A percentile compares a stretch with the other conserved stretches of the same genome.
phyloP scores from a whole-genome alignment of 2,888 invertebrate species.

The Parthenolecanium corni region DNA sequence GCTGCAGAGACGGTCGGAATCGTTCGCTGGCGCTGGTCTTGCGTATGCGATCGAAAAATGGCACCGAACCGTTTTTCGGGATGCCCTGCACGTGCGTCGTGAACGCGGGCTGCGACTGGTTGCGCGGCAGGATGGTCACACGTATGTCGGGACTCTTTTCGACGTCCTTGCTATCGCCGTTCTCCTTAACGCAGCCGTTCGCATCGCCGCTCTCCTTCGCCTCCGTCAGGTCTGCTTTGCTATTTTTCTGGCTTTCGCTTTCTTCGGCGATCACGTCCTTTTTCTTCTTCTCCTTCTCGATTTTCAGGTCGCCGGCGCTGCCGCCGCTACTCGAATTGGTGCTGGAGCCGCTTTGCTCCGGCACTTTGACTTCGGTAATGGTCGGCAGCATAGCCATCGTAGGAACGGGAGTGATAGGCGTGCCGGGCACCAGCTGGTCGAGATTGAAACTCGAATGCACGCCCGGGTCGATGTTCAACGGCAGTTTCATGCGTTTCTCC shows the following conservation, averaged over 20 bases:
- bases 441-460: slow-evolving; percentile 85
- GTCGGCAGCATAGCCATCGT: slow-evolving; percentile 78
- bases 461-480: slow-evolving; percentile 83
- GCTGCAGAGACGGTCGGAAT: slow-evolving; percentile 70
- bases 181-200: slow-evolving; percentile 27
- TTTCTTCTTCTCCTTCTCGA: slow-evolving; percentile 34
- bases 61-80: slow-evolving; percentile 82
- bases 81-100: slow-evolving; percentile 57
- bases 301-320: slow-evolving; percentile 35
- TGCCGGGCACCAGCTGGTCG: slow-evolving; percentile 61
- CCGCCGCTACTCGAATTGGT: slow-evolving; percentile 44
- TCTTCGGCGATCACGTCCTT: slow-evolving; percentile 36
- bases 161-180: slow-evolving; percentile 36
- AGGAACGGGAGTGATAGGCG: slow-evolving; percentile 64
- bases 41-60: slow-evolving; percentile 73
- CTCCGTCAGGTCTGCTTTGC: slow-evolving; percentile 30
- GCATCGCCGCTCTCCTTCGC: slow-evolving; percentile 7
- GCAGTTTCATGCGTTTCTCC: slow-evolving; percentile 80
- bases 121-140: slow-evolving; percentile 57
- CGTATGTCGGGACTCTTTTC: slow-evolving; percentile 31
- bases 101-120: slow-evolving; percentile 79
- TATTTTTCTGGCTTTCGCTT: slow-evolving; percentile 34
- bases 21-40: slow-evolving; percentile 74
- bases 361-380: slow-evolving; percentile 70
- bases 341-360: slow-evolving; percentile 43